Evolutionary conservation across 2,797 vertebrate genomes (phyloP).

Genomic region (Semotilus atromaculatus): DNA sequence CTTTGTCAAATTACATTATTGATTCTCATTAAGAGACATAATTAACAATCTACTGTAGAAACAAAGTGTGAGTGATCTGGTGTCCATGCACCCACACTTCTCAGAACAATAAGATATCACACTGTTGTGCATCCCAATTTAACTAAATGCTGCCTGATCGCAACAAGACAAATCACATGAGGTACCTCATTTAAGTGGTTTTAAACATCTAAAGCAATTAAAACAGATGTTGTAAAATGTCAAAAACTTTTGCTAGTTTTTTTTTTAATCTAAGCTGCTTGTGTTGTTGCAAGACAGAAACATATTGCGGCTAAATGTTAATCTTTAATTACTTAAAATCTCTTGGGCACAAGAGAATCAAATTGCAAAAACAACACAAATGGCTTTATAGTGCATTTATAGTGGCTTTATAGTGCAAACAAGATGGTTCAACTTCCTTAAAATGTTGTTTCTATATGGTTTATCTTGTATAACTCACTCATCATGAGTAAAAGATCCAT

Average conservation of each 20-base stretch:
- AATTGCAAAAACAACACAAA: background rate
- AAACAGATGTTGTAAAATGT: background rate
- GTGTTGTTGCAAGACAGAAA: background rate
- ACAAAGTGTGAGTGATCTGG: background rate
- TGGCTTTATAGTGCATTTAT: too few species aligned
- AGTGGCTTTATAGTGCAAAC: background rate
- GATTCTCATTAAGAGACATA: conserved; percentile 6
- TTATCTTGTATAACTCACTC: too few species aligned
- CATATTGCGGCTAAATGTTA: background rate
- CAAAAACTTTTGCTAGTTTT: background rate
- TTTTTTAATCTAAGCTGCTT: background rate
- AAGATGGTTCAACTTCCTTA: background rate
- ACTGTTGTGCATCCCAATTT: background rate
- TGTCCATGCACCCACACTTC: conserved; percentile 4
- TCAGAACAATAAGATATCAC: background rate
- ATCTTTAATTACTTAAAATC: background rate
- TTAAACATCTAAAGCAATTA: background rate
- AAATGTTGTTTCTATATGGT: background rate
- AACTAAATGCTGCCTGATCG: background rate
- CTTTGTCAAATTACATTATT: conserved; percentile 21
- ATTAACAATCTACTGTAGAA: conserved; percentile 21
- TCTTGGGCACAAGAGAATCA: background rate
- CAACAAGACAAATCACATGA: background rate
- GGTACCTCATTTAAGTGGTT: background rate
- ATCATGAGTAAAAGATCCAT: background rate